These are phyloP conservation scores for Cyclophora punctaria DNA, from an alignment of 2,888 invertebrate genomes.

Conservation along the genomic window DNA sequence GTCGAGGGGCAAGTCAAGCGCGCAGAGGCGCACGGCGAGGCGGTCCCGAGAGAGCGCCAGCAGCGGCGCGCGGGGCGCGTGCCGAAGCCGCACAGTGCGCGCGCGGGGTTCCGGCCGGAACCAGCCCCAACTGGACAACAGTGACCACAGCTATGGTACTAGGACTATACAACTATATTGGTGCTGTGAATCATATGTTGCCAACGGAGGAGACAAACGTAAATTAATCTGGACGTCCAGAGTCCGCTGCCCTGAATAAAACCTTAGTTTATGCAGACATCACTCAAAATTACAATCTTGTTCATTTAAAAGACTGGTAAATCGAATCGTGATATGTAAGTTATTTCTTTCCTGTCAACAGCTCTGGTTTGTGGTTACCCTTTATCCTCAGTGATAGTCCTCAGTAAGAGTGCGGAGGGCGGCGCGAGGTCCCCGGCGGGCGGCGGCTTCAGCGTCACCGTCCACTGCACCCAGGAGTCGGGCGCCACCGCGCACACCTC, in stretches of 20 bases:
- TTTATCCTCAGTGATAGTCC: slow-evolving; percentile 4
- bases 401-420: slow-evolving; percentile 24
- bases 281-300: neutral
- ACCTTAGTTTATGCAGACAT: neutral
- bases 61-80: slow-evolving; percentile 18
- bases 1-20: slow-evolving; percentile 33
- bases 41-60: slow-evolving; percentile 22
- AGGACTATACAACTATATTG: too few species aligned
- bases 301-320: too few species aligned
- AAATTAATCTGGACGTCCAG: too few species aligned
- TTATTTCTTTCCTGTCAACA: too few species aligned
- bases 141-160: neutral
- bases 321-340: too few species aligned
- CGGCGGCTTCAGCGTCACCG: slow-evolving; percentile 18
- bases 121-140: slow-evolving; percentile 30
- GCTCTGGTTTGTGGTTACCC: too few species aligned
- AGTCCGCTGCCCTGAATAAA: neutral
- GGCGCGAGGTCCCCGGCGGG: slow-evolving; percentile 12
- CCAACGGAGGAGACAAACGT: too few species aligned
- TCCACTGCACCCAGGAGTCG: slow-evolving; percentile 25
- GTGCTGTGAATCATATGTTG: too few species aligned
- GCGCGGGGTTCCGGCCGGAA: slow-evolving; percentile 29
- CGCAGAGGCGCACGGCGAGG: slow-evolving; percentile 35
- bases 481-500: slow-evolving; percentile 16
- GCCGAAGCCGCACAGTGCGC: slow-evolving; percentile 25